Evolutionary conservation across 2,113 vertebrate genomes (phyloP).

Genomic region (Zosterops borbonicus): DNA sequence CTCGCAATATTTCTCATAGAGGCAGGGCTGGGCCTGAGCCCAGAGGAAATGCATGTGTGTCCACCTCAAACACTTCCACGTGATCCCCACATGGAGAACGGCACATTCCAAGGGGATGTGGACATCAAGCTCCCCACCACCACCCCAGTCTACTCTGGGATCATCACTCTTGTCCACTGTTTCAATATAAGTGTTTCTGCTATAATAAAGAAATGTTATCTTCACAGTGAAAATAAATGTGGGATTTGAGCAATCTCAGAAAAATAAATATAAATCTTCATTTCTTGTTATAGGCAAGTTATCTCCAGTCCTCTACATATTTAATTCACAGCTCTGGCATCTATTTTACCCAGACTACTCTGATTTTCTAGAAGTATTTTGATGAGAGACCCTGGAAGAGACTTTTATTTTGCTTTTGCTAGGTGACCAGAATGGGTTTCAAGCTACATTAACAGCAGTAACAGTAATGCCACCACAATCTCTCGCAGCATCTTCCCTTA

Average conservation of each 20-base stretch:
- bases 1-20: background rate
- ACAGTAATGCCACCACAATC: background rate
- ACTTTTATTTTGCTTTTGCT: background rate
- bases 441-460: background rate
- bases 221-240: background rate
- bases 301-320: background rate
- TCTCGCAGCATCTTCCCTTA: background rate
- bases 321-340: background rate
- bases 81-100: background rate
- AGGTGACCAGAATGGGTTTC: background rate
- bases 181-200: background rate
- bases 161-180: background rate
- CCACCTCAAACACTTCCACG: fast-evolving
- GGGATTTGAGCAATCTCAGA: background rate
- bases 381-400: background rate
- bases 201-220: background rate
- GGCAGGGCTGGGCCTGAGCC: background rate
- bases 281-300: background rate
- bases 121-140: fast-evolving
- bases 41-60: background rate
- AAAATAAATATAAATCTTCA: background rate
- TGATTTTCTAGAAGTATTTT: background rate
- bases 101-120: background rate
- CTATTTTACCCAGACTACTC: background rate
- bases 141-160: background rate